These are phyloP conservation scores for Apamea crenata DNA, from an alignment of 2,888 invertebrate species.

Conservation along the genomic window DNA sequence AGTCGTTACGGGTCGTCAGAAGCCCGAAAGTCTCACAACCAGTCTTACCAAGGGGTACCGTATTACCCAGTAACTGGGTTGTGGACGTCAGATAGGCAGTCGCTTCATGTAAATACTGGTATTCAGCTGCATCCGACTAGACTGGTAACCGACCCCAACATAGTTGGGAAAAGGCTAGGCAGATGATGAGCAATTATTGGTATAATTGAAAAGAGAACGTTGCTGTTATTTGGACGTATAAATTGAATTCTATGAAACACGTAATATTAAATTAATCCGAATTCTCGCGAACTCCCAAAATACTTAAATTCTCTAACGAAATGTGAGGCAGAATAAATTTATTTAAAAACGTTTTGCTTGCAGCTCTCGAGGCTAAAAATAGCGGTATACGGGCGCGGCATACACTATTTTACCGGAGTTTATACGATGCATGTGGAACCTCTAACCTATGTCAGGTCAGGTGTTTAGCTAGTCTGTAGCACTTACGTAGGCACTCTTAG, in stretches of 20 bases:
- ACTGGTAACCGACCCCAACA: too few relatives aligned
- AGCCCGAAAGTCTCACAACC: too few relatives aligned
- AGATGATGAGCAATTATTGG: neutral
- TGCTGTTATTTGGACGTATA: too few relatives aligned
- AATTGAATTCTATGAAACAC: neutral
- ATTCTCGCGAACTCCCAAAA: neutral
- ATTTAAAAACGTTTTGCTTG: constrained; percentile 30
- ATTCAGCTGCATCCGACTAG: too few relatives aligned
- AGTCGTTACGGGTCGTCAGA: too few relatives aligned
- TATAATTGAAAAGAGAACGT: neutral
- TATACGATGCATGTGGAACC: constrained; percentile 27
- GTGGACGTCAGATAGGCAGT: too few relatives aligned
- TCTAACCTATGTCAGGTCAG: constrained; percentile 28
- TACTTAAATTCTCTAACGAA: neutral
- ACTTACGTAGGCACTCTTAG: neutral
- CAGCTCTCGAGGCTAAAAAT: constrained; percentile 44
- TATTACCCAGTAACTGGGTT: too few relatives aligned
- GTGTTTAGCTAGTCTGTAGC: constrained; percentile 29
- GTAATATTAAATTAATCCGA: neutral
- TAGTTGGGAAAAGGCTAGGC: too few relatives aligned
- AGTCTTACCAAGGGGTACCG: too few relatives aligned
- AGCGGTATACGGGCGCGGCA: constrained; percentile 4
- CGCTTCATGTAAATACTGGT: too few relatives aligned
- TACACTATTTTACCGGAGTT: constrained; percentile 11
- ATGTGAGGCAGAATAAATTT: constrained; percentile 13